phyloP scores from a whole-genome alignment of 2,888 invertebrate species.

The Portevinia maculata region DNA sequence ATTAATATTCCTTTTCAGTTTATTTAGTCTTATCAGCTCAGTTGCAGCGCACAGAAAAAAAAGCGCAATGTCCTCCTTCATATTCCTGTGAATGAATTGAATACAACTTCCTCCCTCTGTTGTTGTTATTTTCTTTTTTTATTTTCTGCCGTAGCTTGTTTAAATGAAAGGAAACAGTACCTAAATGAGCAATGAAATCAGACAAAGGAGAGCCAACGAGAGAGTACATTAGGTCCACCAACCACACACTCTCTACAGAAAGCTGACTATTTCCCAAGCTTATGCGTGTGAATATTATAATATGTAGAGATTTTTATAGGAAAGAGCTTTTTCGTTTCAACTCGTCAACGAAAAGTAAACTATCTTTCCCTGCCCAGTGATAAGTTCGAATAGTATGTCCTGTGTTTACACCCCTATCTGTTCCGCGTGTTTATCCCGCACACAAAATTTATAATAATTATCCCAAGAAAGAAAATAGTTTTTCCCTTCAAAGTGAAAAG shows the following conservation, averaged over 20 bases:
- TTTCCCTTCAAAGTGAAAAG: constrained; percentile 8
- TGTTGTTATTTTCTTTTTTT: constrained; percentile 32
- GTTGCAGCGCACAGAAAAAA: constrained; percentile 50
- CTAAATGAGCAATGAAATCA: constrained; percentile 17
- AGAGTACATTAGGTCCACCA: neutral
- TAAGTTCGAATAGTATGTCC: constrained; percentile 74
- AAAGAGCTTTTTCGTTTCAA: constrained; percentile 64
- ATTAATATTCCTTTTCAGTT: constrained; percentile 53
- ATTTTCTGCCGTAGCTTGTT: neutral
- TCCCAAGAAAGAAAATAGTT: neutral
- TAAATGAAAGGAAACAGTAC: constrained; percentile 19
- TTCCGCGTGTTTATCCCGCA: constrained; percentile 73
- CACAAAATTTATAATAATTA: constrained; percentile 33
- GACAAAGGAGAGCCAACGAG: constrained; percentile 1
- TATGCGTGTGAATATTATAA: constrained; percentile 63
- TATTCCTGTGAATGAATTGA: constrained; percentile 68
- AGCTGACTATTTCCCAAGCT: constrained; percentile 49
- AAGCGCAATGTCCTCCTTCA: constrained; percentile 69
- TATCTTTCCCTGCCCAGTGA: constrained; percentile 73
- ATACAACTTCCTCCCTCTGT: constrained; percentile 47
- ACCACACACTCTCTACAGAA: constrained; percentile 16
- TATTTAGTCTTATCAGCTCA: constrained; percentile 69
- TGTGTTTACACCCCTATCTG: constrained; percentile 74
- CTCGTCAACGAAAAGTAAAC: constrained; percentile 70
- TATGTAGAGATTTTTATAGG: constrained; percentile 69